A percentile compares a stretch with the other conserved stretches of the same genome.
These are phyloP conservation scores for Dryas iulia DNA, from an alignment of 1,140 invertebrate genomes.

Conservation along the genomic window DNA sequence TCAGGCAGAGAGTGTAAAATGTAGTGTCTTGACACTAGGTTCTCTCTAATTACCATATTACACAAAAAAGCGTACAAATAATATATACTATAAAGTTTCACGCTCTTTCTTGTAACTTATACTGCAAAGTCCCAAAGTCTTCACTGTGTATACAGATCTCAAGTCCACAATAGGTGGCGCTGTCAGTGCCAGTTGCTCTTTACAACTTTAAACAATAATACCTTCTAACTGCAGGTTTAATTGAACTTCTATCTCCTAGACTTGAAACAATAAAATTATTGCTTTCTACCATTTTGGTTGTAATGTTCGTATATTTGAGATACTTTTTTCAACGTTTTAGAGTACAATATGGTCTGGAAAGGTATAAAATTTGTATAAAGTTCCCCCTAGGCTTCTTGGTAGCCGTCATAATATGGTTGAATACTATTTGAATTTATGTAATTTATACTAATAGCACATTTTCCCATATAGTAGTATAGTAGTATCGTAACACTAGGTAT, in stretches of 20 bases:
- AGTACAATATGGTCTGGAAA: not conserved
- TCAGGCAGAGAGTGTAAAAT: too few species aligned
- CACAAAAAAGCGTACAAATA: too few species aligned
- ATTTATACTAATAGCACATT: too few species aligned
- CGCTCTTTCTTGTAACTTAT: slow-evolving; percentile 2
- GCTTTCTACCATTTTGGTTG: not conserved
- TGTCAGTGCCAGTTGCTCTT: slow-evolving; percentile 52
- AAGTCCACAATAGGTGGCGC: slow-evolving; percentile 55
- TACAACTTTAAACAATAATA: slow-evolving; percentile 62
- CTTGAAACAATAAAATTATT: slow-evolving; percentile 37
- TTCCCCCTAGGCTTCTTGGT: not conserved
- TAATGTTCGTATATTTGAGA: too few species aligned
- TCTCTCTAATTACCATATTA: too few species aligned
- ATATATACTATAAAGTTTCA: too few species aligned
- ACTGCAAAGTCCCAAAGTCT: slow-evolving; percentile 22
- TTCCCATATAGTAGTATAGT: too few species aligned
- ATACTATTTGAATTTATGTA: not conserved
- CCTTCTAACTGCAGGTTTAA: slow-evolving; percentile 48
- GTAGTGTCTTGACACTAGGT: too few species aligned
- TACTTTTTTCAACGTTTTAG: too few species aligned
- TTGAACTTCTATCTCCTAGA: slow-evolving; percentile 43
- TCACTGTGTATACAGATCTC: slow-evolving; percentile 43
- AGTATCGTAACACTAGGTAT: too few species aligned
- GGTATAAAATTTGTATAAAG: not conserved
- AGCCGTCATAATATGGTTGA: not conserved